phyloP scores from a whole-genome alignment of 2,797 vertebrate species.

The Acanthiza pusilla region DNA sequence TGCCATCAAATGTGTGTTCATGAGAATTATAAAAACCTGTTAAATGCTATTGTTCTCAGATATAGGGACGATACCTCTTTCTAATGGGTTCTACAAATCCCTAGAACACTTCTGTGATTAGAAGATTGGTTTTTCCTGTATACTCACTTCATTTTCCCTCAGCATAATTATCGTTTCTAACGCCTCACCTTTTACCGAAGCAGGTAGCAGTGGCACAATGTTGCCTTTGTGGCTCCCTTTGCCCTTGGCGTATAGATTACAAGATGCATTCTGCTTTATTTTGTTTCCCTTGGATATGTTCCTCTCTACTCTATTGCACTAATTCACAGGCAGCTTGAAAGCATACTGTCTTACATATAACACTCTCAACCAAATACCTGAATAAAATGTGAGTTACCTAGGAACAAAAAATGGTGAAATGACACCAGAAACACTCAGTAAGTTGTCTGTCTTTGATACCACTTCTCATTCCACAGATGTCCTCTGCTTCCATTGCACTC shows the following conservation, averaged over 20 bases:
- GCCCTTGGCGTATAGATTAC: slow-evolving; percentile 33
- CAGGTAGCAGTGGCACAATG: not conserved
- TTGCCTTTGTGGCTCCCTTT: slow-evolving; percentile 15
- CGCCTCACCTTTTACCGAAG: not conserved
- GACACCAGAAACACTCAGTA: not conserved
- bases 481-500: not conserved
- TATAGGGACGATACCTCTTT: not conserved
- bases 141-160: not conserved
- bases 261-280: slow-evolving; percentile 16
- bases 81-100: not conserved
- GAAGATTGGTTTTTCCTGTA: not conserved
- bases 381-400: slow-evolving; percentile 8
- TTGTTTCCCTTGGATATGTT: slow-evolving; percentile 22
- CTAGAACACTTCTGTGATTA: not conserved
- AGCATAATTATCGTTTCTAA: not conserved
- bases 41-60: not conserved
- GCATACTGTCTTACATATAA: slow-evolving; percentile 19
- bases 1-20: not conserved
- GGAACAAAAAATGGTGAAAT: slow-evolving; percentile 52
- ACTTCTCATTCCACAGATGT: slow-evolving; percentile 20
- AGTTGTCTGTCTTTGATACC: not conserved
- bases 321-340: slow-evolving; percentile 32
- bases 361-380: not conserved
- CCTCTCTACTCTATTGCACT: not conserved
- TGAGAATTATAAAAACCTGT: not conserved